These are phyloP conservation scores for Epinephelus malabaricus DNA, from an alignment of 2,797 vertebrate species.

Conservation along the genomic window DNA sequence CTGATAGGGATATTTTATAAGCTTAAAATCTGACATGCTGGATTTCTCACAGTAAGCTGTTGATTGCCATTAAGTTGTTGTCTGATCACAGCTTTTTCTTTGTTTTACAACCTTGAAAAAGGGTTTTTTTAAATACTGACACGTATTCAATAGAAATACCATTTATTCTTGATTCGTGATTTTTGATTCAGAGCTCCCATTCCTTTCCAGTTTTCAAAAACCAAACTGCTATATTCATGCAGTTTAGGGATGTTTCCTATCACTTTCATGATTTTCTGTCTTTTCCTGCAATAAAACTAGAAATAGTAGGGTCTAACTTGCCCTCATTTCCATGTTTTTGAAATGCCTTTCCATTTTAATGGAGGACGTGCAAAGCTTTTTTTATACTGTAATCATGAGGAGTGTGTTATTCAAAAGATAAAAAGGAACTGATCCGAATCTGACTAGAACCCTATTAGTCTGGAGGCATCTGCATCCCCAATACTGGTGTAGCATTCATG, in stretches of 20 bases:
- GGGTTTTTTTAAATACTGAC: not conserved
- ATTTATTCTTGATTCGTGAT: conserved; percentile 3
- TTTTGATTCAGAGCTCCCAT: conserved; percentile 15
- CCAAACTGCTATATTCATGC: not conserved
- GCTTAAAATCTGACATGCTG: conserved; percentile 20
- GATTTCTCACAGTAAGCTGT: conserved; percentile 7
- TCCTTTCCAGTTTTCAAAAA: conserved; percentile 15
- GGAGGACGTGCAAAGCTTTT: conserved; percentile 46
- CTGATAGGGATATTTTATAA: conserved; percentile 14
- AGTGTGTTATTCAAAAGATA: conserved; percentile 50
- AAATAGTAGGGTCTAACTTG: conserved; percentile 16
- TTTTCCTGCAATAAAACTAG: conserved; percentile 22
- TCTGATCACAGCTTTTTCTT: conserved; percentile 19
- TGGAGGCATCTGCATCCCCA: conserved; percentile 39
- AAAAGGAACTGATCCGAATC: conserved; percentile 46
- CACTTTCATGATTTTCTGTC: conserved; percentile 42
- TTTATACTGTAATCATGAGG: conserved; percentile 57
- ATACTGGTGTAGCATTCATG: conserved; percentile 14
- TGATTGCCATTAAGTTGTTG: conserved; percentile 16
- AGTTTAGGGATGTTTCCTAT: conserved; percentile 40
- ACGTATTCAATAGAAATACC: conserved; percentile 8
- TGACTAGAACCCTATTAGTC: conserved; percentile 26
- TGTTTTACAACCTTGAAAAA: conserved; percentile 4
- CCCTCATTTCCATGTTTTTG: conserved; percentile 65
- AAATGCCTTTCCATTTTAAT: conserved; percentile 49